These are phyloP conservation scores for Hymenopus coronatus DNA, from an alignment of 2,888 invertebrate species.

Conservation along the genomic window DNA sequence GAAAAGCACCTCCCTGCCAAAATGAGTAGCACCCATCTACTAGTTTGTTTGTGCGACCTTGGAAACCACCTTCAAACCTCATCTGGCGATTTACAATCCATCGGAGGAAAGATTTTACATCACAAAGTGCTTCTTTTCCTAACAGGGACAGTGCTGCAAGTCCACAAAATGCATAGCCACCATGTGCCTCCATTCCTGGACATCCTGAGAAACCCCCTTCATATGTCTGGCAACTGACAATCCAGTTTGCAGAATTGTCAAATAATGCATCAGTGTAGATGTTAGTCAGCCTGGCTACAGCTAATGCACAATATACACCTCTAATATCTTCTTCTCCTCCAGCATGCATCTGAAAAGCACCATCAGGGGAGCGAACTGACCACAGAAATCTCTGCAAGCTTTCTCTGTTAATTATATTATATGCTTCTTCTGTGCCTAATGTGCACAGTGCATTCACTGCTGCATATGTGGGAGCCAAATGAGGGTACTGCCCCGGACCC, in stretches of 20 bases:
- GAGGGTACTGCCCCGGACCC: slow-evolving; percentile 88
- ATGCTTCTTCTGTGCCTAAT: slow-evolving; percentile 80
- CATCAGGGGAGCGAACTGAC: slow-evolving; percentile 74
- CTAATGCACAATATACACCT: slow-evolving; percentile 94
- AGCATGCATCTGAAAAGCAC: slow-evolving; percentile 87
- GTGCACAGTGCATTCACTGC: slow-evolving; percentile 91
- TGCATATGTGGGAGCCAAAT: slow-evolving; percentile 96
- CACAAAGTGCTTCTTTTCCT: slow-evolving; percentile 69
- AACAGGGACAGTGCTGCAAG: slow-evolving; percentile 85
- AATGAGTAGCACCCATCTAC: slow-evolving; percentile 99
- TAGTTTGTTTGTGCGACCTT: slow-evolving; percentile 95
- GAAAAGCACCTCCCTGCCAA: slow-evolving; percentile 95
- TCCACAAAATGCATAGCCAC: slow-evolving; percentile 98
- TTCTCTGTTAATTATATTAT: slow-evolving; percentile 76
- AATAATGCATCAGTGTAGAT: slow-evolving; percentile 74
- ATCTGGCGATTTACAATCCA: slow-evolving; percentile 93
- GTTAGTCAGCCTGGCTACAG: slow-evolving; percentile 84
- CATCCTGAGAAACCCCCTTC: slow-evolving; percentile 97
- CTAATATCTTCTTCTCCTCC: slow-evolving; percentile 93
- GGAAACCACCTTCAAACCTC: slow-evolving; percentile 93
- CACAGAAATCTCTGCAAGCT: slow-evolving; percentile 74
- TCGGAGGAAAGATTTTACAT: slow-evolving; percentile 71
- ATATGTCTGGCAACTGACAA: slow-evolving; percentile 93
- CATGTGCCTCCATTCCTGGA: slow-evolving; percentile 96
- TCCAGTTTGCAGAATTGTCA: slow-evolving; percentile 87